Evolutionary conservation across 2,113 vertebrate genomes (phyloP), one percentile per base, ranked within the genome.

Genomic region (Collichthys lucidus): DNA sequence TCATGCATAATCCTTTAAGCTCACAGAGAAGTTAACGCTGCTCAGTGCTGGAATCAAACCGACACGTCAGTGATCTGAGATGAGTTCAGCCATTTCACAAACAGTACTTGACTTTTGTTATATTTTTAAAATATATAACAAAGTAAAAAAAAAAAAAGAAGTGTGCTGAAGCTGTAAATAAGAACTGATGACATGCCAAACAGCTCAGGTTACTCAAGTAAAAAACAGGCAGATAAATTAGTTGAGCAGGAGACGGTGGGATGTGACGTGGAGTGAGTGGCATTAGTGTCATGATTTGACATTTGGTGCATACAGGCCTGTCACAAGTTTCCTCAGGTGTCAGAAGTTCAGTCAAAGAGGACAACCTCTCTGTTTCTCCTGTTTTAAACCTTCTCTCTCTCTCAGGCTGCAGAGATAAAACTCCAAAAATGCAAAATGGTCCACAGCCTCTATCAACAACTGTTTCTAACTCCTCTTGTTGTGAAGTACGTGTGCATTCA

Each of bases 281-380:
- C 31, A 68, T 77, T 78, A 81, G 65, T 77, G 56, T 47, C 22
- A 78, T 74, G 85, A 55, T 47, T 56, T 64, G 42, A 79, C 63
- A 61, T 59, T 49, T 63, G 67, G 49, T 67, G 70, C 79, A 92
- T 88, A 94, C 89, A 92, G 83, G 91, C 90, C 90, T 91, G 90
- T 84, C 19, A 79, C 86, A 88, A 60, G 85, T 62, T 83, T 60
- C 74, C 74, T 88, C 84, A 86, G 83, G 50, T 74, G 72, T 85
- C 86, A 89, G 81, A 59, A 61, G 88, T 71, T 88, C 75, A 84
- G 77, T 81, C 80, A 77, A 75, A 73, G 35, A 66, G 11, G 72
- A 87, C 57, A 89, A 56, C 22, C 57, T 87, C 79, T 69, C 53
- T 75, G 61, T 77, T 77, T 65, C 74, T 80, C 79, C 44, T 79